Percentiles rank a stretch among this genome's conserved stretches.
Evolutionary conservation across 2,888 invertebrate genomes (phyloP).

Genomic region (Drosophila antonietae): DNA sequence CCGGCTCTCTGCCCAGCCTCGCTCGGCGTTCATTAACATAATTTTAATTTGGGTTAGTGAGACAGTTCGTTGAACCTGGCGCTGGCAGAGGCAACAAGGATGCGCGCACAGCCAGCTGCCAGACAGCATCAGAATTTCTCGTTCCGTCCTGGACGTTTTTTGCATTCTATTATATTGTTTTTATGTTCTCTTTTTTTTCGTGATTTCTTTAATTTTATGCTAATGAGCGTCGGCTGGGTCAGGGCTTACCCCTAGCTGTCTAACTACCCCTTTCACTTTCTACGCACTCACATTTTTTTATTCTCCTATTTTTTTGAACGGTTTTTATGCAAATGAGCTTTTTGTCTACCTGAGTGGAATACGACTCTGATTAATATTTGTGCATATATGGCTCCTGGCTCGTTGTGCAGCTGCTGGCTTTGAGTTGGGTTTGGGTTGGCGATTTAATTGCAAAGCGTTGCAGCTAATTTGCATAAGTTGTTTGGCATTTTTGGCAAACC

Average conservation of each 20-base stretch:
- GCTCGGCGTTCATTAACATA: conserved; percentile 81
- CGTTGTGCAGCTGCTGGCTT: conserved; percentile 64
- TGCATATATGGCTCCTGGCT: conserved; percentile 22
- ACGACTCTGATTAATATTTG: conserved; percentile 22
- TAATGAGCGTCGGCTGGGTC: conserved; percentile 71
- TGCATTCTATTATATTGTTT: conserved; percentile 19
- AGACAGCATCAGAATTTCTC: conserved; percentile 64
- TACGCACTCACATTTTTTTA: conserved; percentile 51
- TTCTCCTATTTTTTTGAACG: conserved; percentile 47
- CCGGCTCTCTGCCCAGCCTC: conserved; percentile 35
- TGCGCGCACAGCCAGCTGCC: conserved; percentile 49
- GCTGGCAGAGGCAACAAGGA: conserved; percentile 31
- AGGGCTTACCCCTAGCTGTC: conserved; percentile 40
- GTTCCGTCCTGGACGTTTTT: conserved; percentile 6
- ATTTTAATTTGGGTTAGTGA: conserved; percentile 84
- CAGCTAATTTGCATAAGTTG: conserved; percentile 72
- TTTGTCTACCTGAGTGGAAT: conserved; percentile 63
- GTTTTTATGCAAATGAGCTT: conserved; percentile 77
- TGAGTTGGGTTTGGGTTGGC: conserved; percentile 10
- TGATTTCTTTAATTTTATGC: conserved; percentile 69
- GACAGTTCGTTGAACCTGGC: conserved; percentile 74
- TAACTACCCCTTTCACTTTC: conserved; percentile 69
- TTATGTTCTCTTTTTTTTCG: background rate
- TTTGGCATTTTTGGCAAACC: conserved; percentile 54
- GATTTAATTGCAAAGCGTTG: conserved; percentile 68